Base-by-base conservation (phyloP, 1,140 invertebrate species). In the Drosophila takahashii region DNA sequence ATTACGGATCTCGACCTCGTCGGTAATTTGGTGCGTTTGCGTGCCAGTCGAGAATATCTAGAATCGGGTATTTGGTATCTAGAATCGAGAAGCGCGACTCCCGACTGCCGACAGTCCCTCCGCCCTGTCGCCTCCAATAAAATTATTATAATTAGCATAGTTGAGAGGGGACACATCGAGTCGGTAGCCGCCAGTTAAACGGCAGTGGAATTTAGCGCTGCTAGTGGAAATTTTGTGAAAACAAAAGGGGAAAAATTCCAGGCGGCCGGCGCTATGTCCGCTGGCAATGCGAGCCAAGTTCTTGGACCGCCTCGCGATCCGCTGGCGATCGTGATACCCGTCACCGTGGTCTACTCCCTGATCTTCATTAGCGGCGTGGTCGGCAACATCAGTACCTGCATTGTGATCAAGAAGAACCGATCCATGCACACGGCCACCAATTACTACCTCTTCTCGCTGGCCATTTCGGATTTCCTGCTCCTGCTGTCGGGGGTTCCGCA, bases 341-440 rank as follows among this genome's bases (percentile, higher is more conserved):
- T 97, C 15, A 97, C 95, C 1, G 93, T 97, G 4, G 94, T 98
- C 22, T 99, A 99, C 92, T 89, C 94, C 0, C 73, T 96, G 0
- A 98, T 99, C 76, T 97, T 99, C 77, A 77, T 98, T 1, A 96
- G 95, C 1, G 98, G 98, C 2, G 93, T 97, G 0, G 92, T 99
- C 11, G 98, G 98, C 1, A 99, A 99, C 92, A 93, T 98, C 7
- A 96, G 96, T 90, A 99, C 98, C 6, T 99, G 98, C 91, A 94
- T 98, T 44, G 98, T 99, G 9, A 99, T 99, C 53, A 94, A 96
- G 22, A 94, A 95, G 74, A 98, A 98, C 92, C 96, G 96, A 89
- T 96, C 95, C n/a, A 97, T 99, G 96, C 97, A 98, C 87, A 97
- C 96, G 0, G 96, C 97, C 0, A 98, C 97, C 10, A 99, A 99